These are phyloP conservation scores for Cheilosia vernalis DNA, from an alignment of 2,888 invertebrate species.

Conservation along the genomic window DNA sequence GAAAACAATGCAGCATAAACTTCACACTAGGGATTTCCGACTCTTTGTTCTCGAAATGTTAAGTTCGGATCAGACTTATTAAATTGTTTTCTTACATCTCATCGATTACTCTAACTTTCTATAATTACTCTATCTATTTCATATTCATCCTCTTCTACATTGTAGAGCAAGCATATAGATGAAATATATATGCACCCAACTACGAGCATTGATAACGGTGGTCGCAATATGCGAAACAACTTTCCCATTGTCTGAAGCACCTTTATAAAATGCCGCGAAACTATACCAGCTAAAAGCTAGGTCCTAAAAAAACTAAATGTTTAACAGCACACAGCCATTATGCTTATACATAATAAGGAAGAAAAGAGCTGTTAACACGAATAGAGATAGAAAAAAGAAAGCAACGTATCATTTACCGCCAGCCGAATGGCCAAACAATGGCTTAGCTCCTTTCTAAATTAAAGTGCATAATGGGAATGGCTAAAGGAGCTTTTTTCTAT, in stretches of 20 bases:
- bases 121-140: no score
- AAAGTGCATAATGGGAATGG: constrained; percentile 60
- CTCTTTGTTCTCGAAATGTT: no score
- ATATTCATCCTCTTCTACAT: no score
- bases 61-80: no score
- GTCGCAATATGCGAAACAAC: constrained; percentile 38
- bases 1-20: no score
- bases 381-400: constrained; percentile 26
- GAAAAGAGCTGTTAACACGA: constrained; percentile 29
- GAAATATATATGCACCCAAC: background rate
- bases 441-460: constrained; percentile 65
- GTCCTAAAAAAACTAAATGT: background rate
- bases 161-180: background rate
- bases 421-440: constrained; percentile 63
- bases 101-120: no score
- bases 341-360: constrained; percentile 11
- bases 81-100: no score
- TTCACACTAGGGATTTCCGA: no score
- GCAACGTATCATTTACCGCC: constrained; percentile 58
- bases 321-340: constrained; percentile 41
- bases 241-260: constrained; percentile 1
- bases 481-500: constrained; percentile 29
- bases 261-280: constrained; percentile 2
- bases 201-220: constrained; percentile 1
- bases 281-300: background rate